phyloP scores from a whole-genome alignment of 2,888 invertebrate genomes.

The Melieria picta region DNA sequence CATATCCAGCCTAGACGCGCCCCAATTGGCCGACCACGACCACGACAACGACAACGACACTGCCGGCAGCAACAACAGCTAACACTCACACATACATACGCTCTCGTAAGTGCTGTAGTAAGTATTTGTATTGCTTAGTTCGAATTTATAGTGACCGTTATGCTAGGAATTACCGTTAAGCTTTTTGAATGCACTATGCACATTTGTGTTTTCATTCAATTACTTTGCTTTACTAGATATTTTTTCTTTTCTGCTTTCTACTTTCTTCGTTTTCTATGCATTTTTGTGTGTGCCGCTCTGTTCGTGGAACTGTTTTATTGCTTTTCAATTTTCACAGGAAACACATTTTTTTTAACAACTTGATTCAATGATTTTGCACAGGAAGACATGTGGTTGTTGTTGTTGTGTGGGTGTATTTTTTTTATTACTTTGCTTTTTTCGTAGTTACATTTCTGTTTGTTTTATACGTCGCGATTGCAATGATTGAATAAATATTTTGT shows the following conservation, averaged over 20 bases:
- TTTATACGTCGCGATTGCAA: not conserved
- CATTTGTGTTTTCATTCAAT: no score
- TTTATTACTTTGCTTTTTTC: not conserved
- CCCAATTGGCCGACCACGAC: no score
- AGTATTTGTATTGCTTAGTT: no score
- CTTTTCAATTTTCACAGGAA: conserved; percentile 8
- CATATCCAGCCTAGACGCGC: no score
- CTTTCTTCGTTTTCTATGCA: conserved; percentile 12
- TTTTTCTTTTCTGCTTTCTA: conserved; percentile 16
- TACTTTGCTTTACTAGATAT: not conserved
- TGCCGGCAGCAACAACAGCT: no score
- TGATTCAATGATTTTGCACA: conserved; percentile 25
- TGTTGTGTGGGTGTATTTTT: conserved; percentile 17
- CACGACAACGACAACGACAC: no score
- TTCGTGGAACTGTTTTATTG: conserved; percentile 9
- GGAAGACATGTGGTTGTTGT: conserved; percentile 31
- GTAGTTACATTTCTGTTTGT: not conserved
- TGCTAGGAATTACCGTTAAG: no score
- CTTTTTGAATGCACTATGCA: no score
- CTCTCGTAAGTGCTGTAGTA: no score
- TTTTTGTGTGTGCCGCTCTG: conserved; percentile 12
- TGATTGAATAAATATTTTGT: not conserved
- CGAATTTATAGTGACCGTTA: no score
- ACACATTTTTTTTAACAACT: conserved; percentile 13
- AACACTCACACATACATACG: no score